Evolutionary conservation across 2,113 vertebrate species (phyloP).

Genomic region (Ciconia stormi): DNA sequence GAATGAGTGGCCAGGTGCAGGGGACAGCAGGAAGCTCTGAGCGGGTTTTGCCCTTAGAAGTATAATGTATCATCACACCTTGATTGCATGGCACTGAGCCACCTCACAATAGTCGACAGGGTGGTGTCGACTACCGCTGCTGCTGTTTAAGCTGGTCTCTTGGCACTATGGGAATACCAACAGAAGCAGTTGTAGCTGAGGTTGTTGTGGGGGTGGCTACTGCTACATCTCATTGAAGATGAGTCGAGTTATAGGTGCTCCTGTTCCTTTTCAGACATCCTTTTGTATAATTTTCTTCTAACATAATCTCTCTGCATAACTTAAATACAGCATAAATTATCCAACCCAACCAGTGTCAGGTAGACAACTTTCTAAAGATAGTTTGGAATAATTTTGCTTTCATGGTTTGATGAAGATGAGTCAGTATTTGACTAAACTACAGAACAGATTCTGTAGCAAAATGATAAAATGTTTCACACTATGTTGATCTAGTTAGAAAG

Average conservation of each 20-base stretch:
- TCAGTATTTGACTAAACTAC: conserved; percentile 17
- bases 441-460: conserved; percentile 9
- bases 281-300: neutral
- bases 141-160: neutral
- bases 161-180: neutral
- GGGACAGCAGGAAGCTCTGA: fast-evolving
- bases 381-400: conserved; percentile 4
- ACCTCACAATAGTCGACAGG: neutral
- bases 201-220: neutral
- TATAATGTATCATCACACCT: neutral
- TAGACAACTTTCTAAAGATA: conserved; percentile 3
- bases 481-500: conserved; percentile 41
- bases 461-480: neutral
- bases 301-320: neutral
- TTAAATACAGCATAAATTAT: neutral
- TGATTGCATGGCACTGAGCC: neutral
- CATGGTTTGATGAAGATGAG: conserved; percentile 30
- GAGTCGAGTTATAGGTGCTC: neutral
- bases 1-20: neutral
- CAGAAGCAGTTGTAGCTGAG: neutral
- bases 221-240: neutral
- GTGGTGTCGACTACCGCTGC: neutral
- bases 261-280: neutral
- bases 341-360: neutral
- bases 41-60: neutral